Base-by-base conservation (phyloP, 2,888 invertebrate genomes). In the Tortricodes alternella region DNA sequence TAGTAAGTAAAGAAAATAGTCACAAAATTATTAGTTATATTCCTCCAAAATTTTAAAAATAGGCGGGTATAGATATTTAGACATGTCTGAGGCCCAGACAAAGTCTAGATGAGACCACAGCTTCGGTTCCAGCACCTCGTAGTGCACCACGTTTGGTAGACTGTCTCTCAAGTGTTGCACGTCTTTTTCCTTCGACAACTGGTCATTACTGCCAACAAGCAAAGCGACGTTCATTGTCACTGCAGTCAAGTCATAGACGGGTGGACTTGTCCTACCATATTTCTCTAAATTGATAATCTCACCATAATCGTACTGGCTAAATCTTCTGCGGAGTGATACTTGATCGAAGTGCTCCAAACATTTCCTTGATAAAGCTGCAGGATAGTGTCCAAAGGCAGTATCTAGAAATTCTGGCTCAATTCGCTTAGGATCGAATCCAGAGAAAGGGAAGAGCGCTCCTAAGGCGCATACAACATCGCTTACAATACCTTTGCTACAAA, bases 231-330 rank as follows among this genome's bases (percentile, higher is more conserved):
- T 64, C 66, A 75, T 73, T 0, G 67, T 77, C 4, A 83, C 66
- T 44, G 71, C 73, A 6, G 41, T 62, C 37, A 84, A 49, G 24
- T 80, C 65, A 44, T 83, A 83, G 0, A 58, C 49, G 0, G 83
- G 83, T 0, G 82, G 74, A 1, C 23, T 23, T 0, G 6, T 11
- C 0, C 66, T 63, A 0, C 67, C 63, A 32, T 84, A 84, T 1
- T 44, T 11, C 0, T 27, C 16, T 32, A 74, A 21, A 55, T 83
- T 84, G 23, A 60, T 39, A 0, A 1, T 13, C 0, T 37, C 4
- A 0, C 81, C 80, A 43, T 82, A 76, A 35, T 85, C 78, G 43
- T 74, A 85, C 2, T 64, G 50, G 0, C 64, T 58, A 53, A 84
- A 84, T 5, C 48, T 62, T 32, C 61, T 65, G 0, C 63, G 60